A percentile compares a stretch with the other conserved stretches of the same genome.
These are phyloP conservation scores for Anadara kagoshimensis DNA, from an alignment of 1,140 invertebrate species.

Conservation along the genomic window DNA sequence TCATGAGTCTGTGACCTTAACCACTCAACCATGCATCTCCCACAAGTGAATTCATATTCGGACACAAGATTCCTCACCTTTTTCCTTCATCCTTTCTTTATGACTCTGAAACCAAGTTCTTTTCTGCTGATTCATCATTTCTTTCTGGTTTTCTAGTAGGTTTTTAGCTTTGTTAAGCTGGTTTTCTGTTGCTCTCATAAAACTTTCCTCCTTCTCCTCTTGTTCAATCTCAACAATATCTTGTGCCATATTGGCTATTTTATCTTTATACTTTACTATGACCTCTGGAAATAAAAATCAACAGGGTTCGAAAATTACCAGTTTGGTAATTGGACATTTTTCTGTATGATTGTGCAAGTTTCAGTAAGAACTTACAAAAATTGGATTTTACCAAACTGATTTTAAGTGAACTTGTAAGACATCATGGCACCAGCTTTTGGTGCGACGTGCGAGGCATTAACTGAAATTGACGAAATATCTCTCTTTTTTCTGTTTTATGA, in stretches of 20 bases:
- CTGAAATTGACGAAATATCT: too few species aligned
- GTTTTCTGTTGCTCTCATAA: constrained; percentile 89
- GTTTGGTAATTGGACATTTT: too few species aligned
- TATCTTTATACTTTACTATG: constrained; percentile 88
- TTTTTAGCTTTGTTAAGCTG: constrained; percentile 87
- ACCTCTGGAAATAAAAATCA: constrained; percentile 79
- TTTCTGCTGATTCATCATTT: constrained; percentile 67
- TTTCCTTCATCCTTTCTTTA: constrained; percentile 86
- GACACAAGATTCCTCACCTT: constrained; percentile 75
- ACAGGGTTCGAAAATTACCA: not conserved
- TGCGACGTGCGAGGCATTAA: too few species aligned
- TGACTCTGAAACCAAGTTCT: constrained; percentile 92
- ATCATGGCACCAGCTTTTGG: too few species aligned
- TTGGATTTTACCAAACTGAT: too few species aligned
- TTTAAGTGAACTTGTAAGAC: too few species aligned
- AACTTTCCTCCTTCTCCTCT: constrained; percentile 89
- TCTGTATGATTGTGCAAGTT: too few species aligned
- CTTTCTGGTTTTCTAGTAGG: constrained; percentile 78
- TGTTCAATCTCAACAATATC: constrained; percentile 87
- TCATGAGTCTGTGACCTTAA: too few species aligned
- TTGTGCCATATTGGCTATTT: constrained; percentile 82
- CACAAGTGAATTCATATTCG: too few species aligned
- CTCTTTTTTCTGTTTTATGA: too few species aligned
- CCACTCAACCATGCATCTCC: too few species aligned
- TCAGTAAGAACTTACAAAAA: too few species aligned